Conservation (phyloP, 2,888 invertebrate species). For the Marasmarcha lunaedactyla region DNA sequence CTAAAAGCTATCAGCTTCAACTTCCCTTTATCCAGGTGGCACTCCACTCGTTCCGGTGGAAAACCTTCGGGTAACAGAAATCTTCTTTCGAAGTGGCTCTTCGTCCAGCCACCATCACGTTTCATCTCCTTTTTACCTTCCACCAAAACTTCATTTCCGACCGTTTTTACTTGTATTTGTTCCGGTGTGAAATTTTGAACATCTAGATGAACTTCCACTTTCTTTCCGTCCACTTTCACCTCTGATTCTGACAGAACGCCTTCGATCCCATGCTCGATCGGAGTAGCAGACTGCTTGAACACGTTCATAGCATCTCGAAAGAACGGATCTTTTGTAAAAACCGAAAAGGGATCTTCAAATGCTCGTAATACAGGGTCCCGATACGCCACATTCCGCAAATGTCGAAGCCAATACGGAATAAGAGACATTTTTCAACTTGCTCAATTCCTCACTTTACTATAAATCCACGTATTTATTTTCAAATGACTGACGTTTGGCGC, state of each 20-base stretch:
- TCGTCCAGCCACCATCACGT: slow-evolving; percentile 79
- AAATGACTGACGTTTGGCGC: slow-evolving; percentile 22
- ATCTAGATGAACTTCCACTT: slow-evolving; percentile 79
- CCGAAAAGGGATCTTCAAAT: slow-evolving; percentile 43
- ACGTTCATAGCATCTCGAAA: slow-evolving; percentile 54
- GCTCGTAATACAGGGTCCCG: slow-evolving; percentile 40
- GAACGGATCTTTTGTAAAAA: slow-evolving; percentile 46
- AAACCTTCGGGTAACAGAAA: slow-evolving; percentile 82
- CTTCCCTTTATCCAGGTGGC: slow-evolving; percentile 82
- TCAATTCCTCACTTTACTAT: slow-evolving; percentile 6
- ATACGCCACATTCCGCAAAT: slow-evolving; percentile 41
- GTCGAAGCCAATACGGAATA: slow-evolving; percentile 54
- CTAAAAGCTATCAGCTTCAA: slow-evolving; percentile 76
- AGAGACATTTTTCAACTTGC: slow-evolving; percentile 41
- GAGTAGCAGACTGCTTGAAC: slow-evolving; percentile 10
- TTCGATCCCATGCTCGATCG: slow-evolving; percentile 38
- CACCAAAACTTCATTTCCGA: slow-evolving; percentile 78
- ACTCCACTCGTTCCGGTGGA: slow-evolving; percentile 78
- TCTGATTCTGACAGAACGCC: slow-evolving; percentile 67
- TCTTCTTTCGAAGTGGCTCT: slow-evolving; percentile 80
- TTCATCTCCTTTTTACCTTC: slow-evolving; percentile 85
- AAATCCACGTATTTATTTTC: slow-evolving; percentile 22
- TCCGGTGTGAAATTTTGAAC: slow-evolving; percentile 84
- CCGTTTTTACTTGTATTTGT: slow-evolving; percentile 82
- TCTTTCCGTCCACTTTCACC: slow-evolving; percentile 72